These are phyloP conservation scores for Amia ocellicauda DNA, from an alignment of 2,113 vertebrate genomes.

Conservation along the genomic window DNA sequence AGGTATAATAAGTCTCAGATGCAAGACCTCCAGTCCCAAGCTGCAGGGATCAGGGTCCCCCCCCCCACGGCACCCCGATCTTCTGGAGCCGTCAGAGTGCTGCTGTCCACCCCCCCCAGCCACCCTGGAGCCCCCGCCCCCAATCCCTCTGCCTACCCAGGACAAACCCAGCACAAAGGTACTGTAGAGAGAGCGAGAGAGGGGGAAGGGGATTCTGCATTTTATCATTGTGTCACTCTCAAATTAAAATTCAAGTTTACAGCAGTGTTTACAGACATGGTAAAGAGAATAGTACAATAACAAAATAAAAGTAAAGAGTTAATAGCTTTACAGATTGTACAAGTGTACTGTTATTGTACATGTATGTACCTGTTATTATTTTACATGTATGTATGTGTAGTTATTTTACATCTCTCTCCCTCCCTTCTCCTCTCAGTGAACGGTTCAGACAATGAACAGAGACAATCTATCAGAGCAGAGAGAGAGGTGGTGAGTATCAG, in stretches of 20 bases:
- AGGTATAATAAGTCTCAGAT: slow-evolving; percentile 22
- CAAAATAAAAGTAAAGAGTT: slow-evolving; percentile 19
- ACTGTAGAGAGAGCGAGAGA: background rate
- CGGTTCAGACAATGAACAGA: slow-evolving; percentile 36
- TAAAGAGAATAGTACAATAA: no score
- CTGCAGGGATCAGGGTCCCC: slow-evolving; percentile 21
- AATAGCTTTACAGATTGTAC: background rate
- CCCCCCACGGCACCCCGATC: background rate
- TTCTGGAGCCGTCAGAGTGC: slow-evolving; percentile 24
- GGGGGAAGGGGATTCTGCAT: background rate
- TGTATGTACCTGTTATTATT: background rate
- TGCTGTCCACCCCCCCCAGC: slow-evolving; percentile 40
- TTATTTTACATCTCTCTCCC: slow-evolving; percentile 21
- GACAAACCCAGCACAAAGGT: slow-evolving; percentile 51
- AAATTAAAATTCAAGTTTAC: background rate
- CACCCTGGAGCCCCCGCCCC: slow-evolving; percentile 49
- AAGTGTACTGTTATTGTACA: background rate
- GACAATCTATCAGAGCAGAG: slow-evolving; percentile 57
- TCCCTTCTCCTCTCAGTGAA: slow-evolving; percentile 44
- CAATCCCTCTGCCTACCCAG: slow-evolving; percentile 58
- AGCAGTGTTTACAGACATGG: background rate
- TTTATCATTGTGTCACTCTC: background rate
- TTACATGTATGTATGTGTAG: background rate
- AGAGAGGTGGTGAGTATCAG: slow-evolving; percentile 67
- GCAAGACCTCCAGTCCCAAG: no score